Percentiles rank a stretch among this genome's conserved stretches.
Evolutionary conservation across 1,140 invertebrate species (phyloP).

Genomic region (Dolichoris vasculosae): DNA sequence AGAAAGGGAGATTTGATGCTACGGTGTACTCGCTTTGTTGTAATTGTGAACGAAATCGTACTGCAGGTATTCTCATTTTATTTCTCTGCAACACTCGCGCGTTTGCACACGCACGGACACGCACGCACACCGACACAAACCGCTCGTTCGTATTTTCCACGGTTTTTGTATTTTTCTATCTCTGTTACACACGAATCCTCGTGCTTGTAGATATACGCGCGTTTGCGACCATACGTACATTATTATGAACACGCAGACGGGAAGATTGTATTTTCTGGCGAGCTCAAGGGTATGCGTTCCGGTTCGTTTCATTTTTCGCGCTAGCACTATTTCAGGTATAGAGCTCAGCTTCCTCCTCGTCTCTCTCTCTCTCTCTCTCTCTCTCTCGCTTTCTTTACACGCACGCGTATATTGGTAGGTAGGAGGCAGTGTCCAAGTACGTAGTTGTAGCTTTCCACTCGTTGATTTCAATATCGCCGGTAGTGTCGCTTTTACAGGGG

Average conservation of each 20-base stretch:
- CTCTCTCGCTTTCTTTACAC: neutral
- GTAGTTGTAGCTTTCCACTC: constrained; percentile 54
- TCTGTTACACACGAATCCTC: neutral
- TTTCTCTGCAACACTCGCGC: neutral
- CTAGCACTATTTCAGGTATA: neutral
- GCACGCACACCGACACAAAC: neutral
- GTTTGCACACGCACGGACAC: neutral
- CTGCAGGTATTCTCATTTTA: neutral
- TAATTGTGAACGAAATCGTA: constrained; percentile 44
- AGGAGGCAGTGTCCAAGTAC: constrained; percentile 1
- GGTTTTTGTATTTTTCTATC: neutral
- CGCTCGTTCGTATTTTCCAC: neutral
- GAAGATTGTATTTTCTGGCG: constrained; percentile 4
- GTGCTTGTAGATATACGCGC: neutral
- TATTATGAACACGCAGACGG: neutral
- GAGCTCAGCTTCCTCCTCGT: too few species aligned
- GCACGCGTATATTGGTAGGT: neutral
- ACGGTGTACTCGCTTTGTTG: neutral
- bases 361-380: neutral
- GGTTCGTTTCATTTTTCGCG: constrained; percentile 26
- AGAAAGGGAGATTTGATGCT: neutral
- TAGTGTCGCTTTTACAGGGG: neutral
- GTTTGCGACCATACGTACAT: neutral
- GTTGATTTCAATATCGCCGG: constrained; percentile 62
- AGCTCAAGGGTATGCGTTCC: constrained; percentile 12